phyloP scores from a whole-genome alignment of 2,888 invertebrate genomes.

The Anthoptus insignis region DNA sequence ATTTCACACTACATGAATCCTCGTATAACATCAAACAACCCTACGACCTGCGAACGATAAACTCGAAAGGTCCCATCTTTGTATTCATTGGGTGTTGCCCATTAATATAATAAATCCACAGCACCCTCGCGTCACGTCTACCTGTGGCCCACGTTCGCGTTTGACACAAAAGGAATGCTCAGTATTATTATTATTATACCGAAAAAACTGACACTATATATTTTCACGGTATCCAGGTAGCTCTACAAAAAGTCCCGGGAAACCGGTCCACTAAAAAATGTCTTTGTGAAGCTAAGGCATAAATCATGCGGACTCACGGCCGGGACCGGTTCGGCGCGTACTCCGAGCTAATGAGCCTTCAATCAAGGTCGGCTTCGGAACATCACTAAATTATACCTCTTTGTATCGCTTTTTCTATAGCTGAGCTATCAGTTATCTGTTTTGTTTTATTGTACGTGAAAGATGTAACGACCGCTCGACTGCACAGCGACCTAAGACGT shows the following conservation, averaged over 20 bases:
- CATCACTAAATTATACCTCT: constrained; percentile 65
- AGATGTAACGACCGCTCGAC: background rate
- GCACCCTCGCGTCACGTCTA: constrained; percentile 78
- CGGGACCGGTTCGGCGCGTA: constrained; percentile 71
- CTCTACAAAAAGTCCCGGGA: constrained; percentile 73
- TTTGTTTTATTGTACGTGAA: constrained; percentile 16
- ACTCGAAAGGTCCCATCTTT: constrained; percentile 79
- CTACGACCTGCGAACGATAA: constrained; percentile 63
- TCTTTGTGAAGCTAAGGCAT: constrained; percentile 77
- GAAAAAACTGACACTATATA: constrained; percentile 78
- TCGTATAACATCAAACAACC: constrained; percentile 58
- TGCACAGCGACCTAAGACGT: constrained; percentile 9
- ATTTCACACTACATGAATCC: constrained; percentile 65
- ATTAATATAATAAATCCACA: constrained; percentile 85
- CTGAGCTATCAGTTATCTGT: constrained; percentile 1
- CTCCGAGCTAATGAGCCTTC: constrained; percentile 79
- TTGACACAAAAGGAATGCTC: constrained; percentile 82
- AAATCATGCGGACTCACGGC: constrained; percentile 83
- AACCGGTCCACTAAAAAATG: constrained; percentile 73
- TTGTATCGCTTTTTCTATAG: constrained; percentile 44
- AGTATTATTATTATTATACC: constrained; percentile 84
- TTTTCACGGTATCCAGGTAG: constrained; percentile 81
- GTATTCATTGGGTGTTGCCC: constrained; percentile 82
- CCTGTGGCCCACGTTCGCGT: constrained; percentile 78
- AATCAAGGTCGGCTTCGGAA: constrained; percentile 80